Conservation (phyloP, 1,140 invertebrate species). For the Bombyx mandarina region DNA sequence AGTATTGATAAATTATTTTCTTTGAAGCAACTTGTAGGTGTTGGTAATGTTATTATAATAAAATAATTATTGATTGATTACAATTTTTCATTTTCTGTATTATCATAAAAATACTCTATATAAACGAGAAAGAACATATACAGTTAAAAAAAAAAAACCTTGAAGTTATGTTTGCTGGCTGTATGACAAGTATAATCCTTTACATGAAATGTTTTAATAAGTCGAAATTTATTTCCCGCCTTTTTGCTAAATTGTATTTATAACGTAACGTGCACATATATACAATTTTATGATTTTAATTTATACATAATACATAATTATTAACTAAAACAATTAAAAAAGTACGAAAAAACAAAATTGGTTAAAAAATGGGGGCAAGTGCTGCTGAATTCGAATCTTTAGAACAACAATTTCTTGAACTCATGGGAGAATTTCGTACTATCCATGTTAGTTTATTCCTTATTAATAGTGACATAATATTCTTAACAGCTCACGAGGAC, state of each 20-base stretch:
- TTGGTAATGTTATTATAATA: conserved; percentile 34
- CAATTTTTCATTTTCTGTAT: too few species aligned
- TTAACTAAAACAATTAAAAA: not conserved
- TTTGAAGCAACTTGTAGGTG: conserved; percentile 33
- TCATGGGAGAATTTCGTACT: conserved; percentile 43
- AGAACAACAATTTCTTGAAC: conserved; percentile 47
- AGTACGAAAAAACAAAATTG: too few species aligned
- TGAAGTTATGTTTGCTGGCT: not conserved
- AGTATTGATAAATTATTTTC: conserved; percentile 1
- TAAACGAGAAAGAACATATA: too few species aligned
- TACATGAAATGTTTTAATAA: too few species aligned
- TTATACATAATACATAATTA: not conserved
- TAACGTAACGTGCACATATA: not conserved
- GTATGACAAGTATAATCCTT: not conserved
- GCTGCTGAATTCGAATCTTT: conserved; percentile 42
- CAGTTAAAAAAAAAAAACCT: not conserved
- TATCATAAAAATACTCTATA: too few species aligned
- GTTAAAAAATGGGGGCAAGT: conserved; percentile 3
- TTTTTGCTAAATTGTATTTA: too few species aligned
- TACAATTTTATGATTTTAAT: not conserved
- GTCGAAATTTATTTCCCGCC: too few species aligned
- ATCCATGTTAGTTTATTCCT: not conserved
- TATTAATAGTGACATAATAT: too few species aligned
- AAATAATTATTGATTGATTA: too few species aligned
- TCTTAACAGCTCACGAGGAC: too few species aligned